Evolutionary conservation across 2,797 vertebrate genomes (phyloP).

Genomic region (Ptychobarbus kaznakovi): DNA sequence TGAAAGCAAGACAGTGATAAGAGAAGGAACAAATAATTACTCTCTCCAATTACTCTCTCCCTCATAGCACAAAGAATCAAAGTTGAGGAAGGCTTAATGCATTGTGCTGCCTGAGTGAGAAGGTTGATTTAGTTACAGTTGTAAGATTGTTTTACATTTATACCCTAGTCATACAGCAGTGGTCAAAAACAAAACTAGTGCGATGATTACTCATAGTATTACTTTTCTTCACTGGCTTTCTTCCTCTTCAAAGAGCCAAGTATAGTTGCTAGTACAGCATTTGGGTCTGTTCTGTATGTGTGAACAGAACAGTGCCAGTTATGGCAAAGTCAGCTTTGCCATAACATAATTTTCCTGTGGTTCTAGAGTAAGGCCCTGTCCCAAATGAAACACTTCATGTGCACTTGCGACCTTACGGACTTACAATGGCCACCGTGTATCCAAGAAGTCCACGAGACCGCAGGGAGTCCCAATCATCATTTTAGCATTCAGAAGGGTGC

Average conservation of each 20-base stretch:
- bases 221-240: neutral
- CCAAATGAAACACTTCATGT: no score
- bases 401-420: no score
- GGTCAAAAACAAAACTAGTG: neutral
- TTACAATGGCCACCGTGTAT: no score
- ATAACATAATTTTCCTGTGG: neutral
- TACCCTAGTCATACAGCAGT: neutral
- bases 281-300: neutral
- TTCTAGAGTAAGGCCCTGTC: neutral
- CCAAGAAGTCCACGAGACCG: no score
- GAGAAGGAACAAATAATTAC: constrained; percentile 71
- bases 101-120: constrained; percentile 16
- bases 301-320: no score
- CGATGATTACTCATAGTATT: neutral
- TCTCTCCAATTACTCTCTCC: constrained; percentile 70
- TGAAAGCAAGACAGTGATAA: constrained; percentile 79
- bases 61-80: constrained; percentile 60
- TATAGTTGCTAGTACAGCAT: neutral
- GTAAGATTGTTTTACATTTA: neutral
- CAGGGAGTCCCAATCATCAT: no score
- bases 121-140: constrained; percentile 1
- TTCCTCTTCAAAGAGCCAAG: neutral
- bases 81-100: neutral
- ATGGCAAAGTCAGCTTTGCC: neutral
- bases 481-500: no score